phyloP scores from a whole-genome alignment of 2,113 vertebrate species.

The human (Homo sapiens) region GRCh38 chr11:100907001-100907500 shows the following conservation, averaged over 20 bases:
- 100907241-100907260: neutral
- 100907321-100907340: neutral
- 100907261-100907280: neutral
- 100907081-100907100: too few species aligned
- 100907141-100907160: neutral
- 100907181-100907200: neutral
- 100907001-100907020: neutral
- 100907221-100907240: neutral
- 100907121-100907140: neutral
- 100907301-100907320: neutral
- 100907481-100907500: neutral
- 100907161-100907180: neutral
- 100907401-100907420: neutral
- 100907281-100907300: neutral
- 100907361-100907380: neutral
- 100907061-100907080: neutral
- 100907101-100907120: neutral
- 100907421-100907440: neutral
- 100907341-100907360: neutral
- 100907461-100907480: neutral
- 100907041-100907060: too few species aligned
- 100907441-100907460: neutral
- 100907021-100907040: neutral
- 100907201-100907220: slow-evolving; percentile 23
- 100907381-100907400: neutral